Base-by-base conservation (phyloP, 2,113 vertebrate species). In the Dissostichus mawsoni region DNA sequence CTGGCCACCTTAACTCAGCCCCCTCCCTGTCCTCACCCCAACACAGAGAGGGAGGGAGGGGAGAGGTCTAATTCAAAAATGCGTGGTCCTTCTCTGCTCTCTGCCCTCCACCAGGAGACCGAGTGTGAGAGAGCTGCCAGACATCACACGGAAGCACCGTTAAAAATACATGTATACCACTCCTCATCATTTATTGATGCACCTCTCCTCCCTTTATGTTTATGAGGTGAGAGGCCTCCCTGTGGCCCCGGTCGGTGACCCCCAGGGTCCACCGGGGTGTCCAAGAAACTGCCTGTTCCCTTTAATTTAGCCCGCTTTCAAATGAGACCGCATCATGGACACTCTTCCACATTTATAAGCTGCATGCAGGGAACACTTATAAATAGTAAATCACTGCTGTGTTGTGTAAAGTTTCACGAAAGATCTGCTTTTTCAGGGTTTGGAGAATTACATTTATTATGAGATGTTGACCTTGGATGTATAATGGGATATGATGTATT, bases 91-190 rank as follows among this genome's bases (percentile, higher is more conserved):
- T 52, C 81, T 88, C 83, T 91, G 90, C 91, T 90, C 86, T 86
- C 84, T 91, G 91, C 79, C 92, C 92, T 93, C 86, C 70, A 86
- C 87, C 90, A 88, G 90, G 86, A 91, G 90, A 90, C 76, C 33
- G 79, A 55, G 73, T 78, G 86, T 66, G 87, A 89, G 85, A 76
- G 90, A 84, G 77, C 92, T 92, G 89, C 88, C 92, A 93, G 90
- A 92, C 95, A 95, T 95, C 95, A 95, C 92, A 95, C 87, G 69
- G 86, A 85, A 78, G 83, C 84, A 74, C 85, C 66, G 92, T 95
- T 96, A 94, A 96, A 96, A 95, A 96, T 96, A 95, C 94, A 96
- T 96, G 94, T 93, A 94, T 91, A 94, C 92, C 94, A 91, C 85
- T 84, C 90, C 93, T 96, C 94, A 95, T 95, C 87, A 92, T 91